Evolutionary conservation across 2,797 vertebrate species (phyloP).

Genomic region (Chelon auratus): DNA sequence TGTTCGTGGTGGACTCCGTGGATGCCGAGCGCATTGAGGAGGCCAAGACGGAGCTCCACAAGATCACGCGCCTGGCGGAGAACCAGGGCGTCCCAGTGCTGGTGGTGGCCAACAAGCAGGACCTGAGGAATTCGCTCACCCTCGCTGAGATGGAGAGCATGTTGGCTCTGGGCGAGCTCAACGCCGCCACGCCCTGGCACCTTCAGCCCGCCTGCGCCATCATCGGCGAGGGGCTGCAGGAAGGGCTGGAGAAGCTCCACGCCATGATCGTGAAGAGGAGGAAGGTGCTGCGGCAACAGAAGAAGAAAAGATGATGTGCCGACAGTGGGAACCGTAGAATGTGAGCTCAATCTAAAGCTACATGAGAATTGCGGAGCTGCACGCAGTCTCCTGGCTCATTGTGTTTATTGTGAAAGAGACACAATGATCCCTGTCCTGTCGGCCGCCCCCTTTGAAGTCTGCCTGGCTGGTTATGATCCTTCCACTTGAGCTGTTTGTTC

Average conservation of each 20-base stretch:
- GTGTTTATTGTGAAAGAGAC: constrained; percentile 17
- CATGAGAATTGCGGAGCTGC: constrained; percentile 2
- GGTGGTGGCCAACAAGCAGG: constrained; percentile 97
- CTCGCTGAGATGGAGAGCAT: constrained; percentile 91
- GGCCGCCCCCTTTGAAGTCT: constrained; percentile 6
- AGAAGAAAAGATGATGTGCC: constrained; percentile 91
- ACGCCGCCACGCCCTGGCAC: constrained; percentile 91
- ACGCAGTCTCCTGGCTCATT: constrained; percentile 5
- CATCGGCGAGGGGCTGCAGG: constrained; percentile 94
- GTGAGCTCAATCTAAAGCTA: constrained; percentile 20
- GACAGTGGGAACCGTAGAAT: not conserved
- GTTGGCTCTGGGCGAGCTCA: constrained; percentile 91
- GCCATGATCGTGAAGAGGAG: constrained; percentile 94
- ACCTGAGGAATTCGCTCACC: constrained; percentile 91
- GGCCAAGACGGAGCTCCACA: constrained; percentile 94
- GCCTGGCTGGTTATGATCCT: constrained; percentile 64
- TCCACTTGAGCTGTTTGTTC: constrained; percentile 39
- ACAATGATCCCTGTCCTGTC: constrained; percentile 1
- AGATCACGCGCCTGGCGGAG: constrained; percentile 93
- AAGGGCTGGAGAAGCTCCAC: constrained; percentile 95
- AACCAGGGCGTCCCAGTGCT: constrained; percentile 94
- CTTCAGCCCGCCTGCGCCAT: constrained; percentile 95
- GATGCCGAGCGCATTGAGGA: constrained; percentile 93
- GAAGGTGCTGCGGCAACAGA: constrained; percentile 92
- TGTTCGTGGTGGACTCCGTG: constrained; percentile 96